Conservation (phyloP, 2,888 invertebrate genomes). For the Melinaea menophilus region DNA sequence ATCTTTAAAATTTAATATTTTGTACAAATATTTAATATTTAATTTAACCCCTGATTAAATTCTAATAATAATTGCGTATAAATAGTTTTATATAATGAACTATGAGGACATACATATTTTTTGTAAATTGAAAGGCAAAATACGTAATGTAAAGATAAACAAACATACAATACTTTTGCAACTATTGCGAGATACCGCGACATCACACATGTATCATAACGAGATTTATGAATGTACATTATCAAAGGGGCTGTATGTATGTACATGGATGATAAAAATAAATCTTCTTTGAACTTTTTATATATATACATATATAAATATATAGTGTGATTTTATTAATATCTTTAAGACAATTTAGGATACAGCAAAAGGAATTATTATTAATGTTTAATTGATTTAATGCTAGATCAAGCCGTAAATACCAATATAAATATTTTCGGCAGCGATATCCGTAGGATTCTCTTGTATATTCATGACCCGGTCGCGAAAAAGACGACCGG, state of each 20-base stretch:
- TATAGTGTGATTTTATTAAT: too few relatives aligned
- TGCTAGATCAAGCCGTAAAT: not conserved
- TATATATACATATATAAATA: too few relatives aligned
- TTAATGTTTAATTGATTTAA: too few relatives aligned
- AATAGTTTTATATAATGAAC: too few relatives aligned
- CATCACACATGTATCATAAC: not conserved
- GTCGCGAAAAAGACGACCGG: constrained; percentile 23
- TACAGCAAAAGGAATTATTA: too few relatives aligned
- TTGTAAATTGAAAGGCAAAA: not conserved
- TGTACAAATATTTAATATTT: too few relatives aligned
- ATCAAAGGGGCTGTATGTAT: not conserved
- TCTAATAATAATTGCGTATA: too few relatives aligned
- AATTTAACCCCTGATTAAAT: too few relatives aligned
- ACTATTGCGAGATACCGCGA: not conserved
- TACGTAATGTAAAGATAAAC: not conserved
- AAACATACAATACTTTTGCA: not conserved
- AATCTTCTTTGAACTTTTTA: too few relatives aligned
- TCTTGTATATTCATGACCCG: constrained; percentile 11
- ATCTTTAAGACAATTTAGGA: too few relatives aligned
- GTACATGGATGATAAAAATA: not conserved
- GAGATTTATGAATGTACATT: not conserved
- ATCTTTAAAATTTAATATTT: too few relatives aligned
- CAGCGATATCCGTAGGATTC: constrained; percentile 6
- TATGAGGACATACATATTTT: too few relatives aligned
- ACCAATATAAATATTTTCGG: constrained; percentile 1